Base-by-base conservation (phyloP, 2,113 vertebrate genomes). In the Pollachius pollachius region DNA sequence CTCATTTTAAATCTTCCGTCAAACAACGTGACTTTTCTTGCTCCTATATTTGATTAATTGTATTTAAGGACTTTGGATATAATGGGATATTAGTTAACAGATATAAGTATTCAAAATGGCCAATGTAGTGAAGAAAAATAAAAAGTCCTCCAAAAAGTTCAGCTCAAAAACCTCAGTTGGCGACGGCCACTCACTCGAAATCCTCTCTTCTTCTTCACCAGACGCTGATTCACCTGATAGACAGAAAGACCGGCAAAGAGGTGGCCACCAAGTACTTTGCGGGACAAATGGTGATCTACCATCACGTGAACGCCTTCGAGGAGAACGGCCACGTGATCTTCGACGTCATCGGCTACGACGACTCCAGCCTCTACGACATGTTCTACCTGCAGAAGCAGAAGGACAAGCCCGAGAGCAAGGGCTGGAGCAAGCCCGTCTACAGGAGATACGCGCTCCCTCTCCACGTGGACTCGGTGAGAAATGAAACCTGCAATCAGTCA, bases 291-390 rank as follows among this genome's bases (percentile, higher is more conserved):
- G 87, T 98, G 0, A 73, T 95, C 71, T 98, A 94, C 76, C 97
- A 99, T 80, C 97, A 99, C 0, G 69, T 97, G 72, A 99, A 98
- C 0, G 96, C 96, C 63, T 97, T 94, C 1, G 96, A 99, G 83
- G 94, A 96, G 0, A 90, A 95, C 0, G 92, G 90, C 57, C 94
- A 95, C n/a, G 67, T 99, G 16, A 3, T 99, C 64, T 90, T 96
- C 15, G 97, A 99, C 1, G 73, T 96, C 57, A 91, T 99, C 12
- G 82, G 94, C 72, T 95, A 98, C 15, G 25, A 81, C 6, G 94
- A 99, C 68, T 90, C 69, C 57, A 94, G 94, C 59, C 92, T 99
- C 4, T 98, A 97, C 69, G 83, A 98, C 0, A 92, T 94, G 92
- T 99, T 99, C 87, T 97, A 98, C 79, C 60, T 98, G 77, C 93